Base-by-base conservation (phyloP, 2,888 invertebrate genomes). In the Toxonevra muliebris region DNA sequence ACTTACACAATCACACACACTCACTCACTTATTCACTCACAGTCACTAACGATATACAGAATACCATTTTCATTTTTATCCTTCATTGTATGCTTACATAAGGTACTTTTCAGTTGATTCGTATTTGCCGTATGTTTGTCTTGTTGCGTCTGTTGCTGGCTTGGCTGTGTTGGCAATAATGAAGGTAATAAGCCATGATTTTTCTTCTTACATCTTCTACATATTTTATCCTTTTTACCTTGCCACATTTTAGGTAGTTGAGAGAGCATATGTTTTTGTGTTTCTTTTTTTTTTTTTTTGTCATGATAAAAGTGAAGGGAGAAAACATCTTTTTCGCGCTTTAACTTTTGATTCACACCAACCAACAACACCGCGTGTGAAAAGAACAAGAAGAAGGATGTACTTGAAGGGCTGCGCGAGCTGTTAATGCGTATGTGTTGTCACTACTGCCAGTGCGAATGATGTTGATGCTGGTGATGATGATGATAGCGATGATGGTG, bases 141-240 rank as follows among this genome's bases (percentile, higher is more conserved):
- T 15, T 13, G 13, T n/a, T 48, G 50, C 13, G 15, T 48, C 50
- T 48, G 50, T 13, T 55, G 30, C 54, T 55, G 43, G 13, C 15
- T 19, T 15, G 9, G 17, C 64, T 10, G 45, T 40, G 48, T 42
- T 61, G 52, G 43, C 30, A 58, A 65, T 58, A 65, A 66, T 62
- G 55, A 61, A 69, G 70, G 68, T 69, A 73, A 73, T 71, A 72
- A 69, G 69, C 73, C 68, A 71, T 61, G 70, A 69, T 69, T 71
- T 68, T 70, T 71, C 69, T 63, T 69, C 30, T 30, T 30, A 30
- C 30, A 61, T 54, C 53, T 66, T 61, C 61, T 57, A 55, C 20
- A 45, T 61, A 61, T 61, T 66, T 66, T 66, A 66, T 66, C 66
- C n/a, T n/a, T 66, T 30, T 30, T 30, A 30, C 30, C 60, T 40